These are phyloP conservation scores for Argentina silus DNA, from an alignment of 2,797 vertebrate genomes.

Conservation along the genomic window DNA sequence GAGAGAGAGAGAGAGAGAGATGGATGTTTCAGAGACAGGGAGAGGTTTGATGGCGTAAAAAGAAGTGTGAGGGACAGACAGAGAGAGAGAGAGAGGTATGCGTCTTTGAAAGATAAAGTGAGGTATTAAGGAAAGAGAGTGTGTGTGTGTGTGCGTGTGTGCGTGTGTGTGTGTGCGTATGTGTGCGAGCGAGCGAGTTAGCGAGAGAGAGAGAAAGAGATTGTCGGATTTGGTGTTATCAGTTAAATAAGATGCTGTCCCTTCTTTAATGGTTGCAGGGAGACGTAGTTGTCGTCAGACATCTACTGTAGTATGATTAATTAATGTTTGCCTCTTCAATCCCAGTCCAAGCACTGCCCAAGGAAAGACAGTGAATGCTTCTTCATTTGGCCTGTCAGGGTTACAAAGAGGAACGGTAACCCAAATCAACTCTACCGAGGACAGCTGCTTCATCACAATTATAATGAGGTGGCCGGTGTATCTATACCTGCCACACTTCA, in stretches of 20 bases:
- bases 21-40: conserved; percentile 40
- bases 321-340: conserved; percentile 66
- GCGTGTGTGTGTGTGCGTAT: conserved; percentile 1
- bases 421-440: conserved; percentile 68
- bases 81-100: neutral
- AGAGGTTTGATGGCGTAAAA: conserved; percentile 2
- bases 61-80: neutral
- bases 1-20: conserved; percentile 43
- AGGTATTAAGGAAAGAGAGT: neutral
- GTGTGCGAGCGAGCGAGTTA: conserved; percentile 1
- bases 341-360: conserved; percentile 45
- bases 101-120: conserved; percentile 14
- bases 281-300: conserved; percentile 51
- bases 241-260: conserved; percentile 48
- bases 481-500: conserved; percentile 56
- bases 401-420: conserved; percentile 71
- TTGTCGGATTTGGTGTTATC: conserved; percentile 37
- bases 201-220: conserved; percentile 13
- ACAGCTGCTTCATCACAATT: conserved; percentile 78
- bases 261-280: conserved; percentile 45
- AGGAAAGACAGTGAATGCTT: conserved; percentile 64
- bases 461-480: conserved; percentile 62
- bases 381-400: conserved; percentile 74
- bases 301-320: conserved; percentile 63
- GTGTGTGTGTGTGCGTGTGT: conserved; percentile 13